Percentiles rank a stretch among this genome's conserved stretches.
Conservation (phyloP, 2,888 invertebrate genomes). For the Stenoptilia bipunctidactyla region DNA sequence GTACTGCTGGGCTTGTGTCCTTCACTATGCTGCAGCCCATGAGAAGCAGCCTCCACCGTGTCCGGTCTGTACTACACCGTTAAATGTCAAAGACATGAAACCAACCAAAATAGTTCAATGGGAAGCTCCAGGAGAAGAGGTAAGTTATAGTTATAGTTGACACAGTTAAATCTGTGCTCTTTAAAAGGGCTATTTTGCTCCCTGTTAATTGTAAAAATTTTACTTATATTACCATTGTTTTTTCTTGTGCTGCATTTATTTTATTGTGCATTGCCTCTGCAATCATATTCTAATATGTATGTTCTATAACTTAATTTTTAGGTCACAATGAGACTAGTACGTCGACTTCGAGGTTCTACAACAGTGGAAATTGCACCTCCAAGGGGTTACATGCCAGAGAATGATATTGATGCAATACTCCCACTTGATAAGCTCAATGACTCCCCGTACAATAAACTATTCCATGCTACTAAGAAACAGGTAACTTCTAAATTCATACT, state of each 20-base stretch:
- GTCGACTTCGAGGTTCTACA: conserved; percentile 78
- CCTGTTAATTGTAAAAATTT: too few relatives aligned
- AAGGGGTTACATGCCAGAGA: conserved; percentile 65
- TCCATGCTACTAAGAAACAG: conserved; percentile 78
- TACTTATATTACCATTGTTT: background rate
- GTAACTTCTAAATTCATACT: too few relatives aligned
- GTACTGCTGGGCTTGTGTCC: conserved; percentile 95
- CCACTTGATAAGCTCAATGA: conserved; percentile 49
- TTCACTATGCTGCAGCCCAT: conserved; percentile 90
- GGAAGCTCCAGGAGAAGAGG: conserved; percentile 48
- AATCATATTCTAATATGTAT: conserved; percentile 4
- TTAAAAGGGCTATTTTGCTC: too few relatives aligned
- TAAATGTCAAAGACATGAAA: conserved; percentile 86
- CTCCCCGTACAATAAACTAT: conserved; percentile 80
- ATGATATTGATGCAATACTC: conserved; percentile 26
- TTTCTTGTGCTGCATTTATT: background rate
- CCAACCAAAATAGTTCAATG: conserved; percentile 67
- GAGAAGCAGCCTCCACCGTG: conserved; percentile 85
- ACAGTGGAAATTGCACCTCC: conserved; percentile 74
- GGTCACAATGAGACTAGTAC: conserved; percentile 84
- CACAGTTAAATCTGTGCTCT: background rate
- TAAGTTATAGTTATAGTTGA: conserved; percentile 15
- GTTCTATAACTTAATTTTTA: conserved; percentile 11
- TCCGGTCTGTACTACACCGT: conserved; percentile 91
- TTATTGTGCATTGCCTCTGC: conserved; percentile 5